Percentiles rank a stretch among this genome's conserved stretches.
Evolutionary conservation across 1,140 invertebrate genomes (phyloP).

Genomic region (Octopus bimaculoides): DNA sequence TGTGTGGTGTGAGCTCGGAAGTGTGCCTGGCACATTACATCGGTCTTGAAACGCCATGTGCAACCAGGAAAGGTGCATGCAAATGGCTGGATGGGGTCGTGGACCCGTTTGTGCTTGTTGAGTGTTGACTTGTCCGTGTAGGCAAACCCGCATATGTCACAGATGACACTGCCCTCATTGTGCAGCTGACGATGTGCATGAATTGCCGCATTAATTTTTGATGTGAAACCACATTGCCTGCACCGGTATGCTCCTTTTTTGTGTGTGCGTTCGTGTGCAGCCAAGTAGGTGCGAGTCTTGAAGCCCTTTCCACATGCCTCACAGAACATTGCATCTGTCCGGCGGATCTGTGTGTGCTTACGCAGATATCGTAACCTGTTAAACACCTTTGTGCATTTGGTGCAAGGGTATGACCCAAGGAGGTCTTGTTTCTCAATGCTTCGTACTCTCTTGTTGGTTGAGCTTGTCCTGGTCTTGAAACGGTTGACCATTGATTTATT

Average conservation of each 20-base stretch:
- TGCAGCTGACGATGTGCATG: conserved; percentile 52
- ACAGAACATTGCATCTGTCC: conserved; percentile 41
- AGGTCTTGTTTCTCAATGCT: conserved; percentile 45
- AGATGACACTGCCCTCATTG: conserved; percentile 45
- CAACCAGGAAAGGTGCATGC: conserved; percentile 46
- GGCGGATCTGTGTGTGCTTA: conserved; percentile 40
- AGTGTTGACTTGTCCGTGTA: conserved; percentile 51
- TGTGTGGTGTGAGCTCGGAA: conserved; percentile 40
- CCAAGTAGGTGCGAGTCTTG: conserved; percentile 42
- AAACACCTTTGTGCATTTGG: conserved; percentile 48
- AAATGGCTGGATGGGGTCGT: conserved; percentile 46
- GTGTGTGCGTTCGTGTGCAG: conserved; percentile 42
- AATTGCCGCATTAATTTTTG: conserved; percentile 44
- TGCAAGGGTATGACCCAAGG: conserved; percentile 42
- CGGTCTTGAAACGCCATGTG: conserved; percentile 51
- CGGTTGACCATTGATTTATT: conserved; percentile 14
- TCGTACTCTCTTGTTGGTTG: conserved; percentile 17
- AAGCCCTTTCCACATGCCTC: conserved; percentile 49
- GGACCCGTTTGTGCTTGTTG: conserved; percentile 51
- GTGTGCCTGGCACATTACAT: conserved; percentile 51
- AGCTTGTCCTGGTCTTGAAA: conserved; percentile 17
- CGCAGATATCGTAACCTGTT: conserved; percentile 44
- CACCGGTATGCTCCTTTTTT: conserved; percentile 40
- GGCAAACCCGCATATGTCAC: conserved; percentile 51
- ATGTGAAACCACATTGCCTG: conserved; percentile 49